These are phyloP conservation scores for Ciconia maguari DNA, from an alignment of 2,113 vertebrate genomes.

Conservation along the genomic window DNA sequence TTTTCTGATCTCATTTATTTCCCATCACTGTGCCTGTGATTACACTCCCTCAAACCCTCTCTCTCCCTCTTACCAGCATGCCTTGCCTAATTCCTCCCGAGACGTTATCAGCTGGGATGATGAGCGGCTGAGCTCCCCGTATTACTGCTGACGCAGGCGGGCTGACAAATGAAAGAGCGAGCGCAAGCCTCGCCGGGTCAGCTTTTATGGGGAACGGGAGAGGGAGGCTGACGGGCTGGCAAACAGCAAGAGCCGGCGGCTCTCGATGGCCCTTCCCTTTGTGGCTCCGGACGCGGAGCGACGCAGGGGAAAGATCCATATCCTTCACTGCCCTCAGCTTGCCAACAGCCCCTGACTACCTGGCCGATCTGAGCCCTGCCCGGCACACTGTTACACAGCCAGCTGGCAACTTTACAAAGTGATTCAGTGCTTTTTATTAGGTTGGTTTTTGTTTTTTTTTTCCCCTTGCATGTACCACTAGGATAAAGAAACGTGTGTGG, in stretches of 20 bases:
- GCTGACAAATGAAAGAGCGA: neutral
- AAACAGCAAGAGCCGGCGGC: neutral
- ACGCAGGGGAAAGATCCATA: neutral
- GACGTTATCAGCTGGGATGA: neutral
- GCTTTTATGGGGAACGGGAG: neutral
- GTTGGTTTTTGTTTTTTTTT: neutral
- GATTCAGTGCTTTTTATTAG: neutral
- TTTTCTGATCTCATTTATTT: constrained; percentile 3
- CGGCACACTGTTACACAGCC: neutral
- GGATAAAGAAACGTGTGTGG: rapidly evolving
- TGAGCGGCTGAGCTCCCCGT: constrained; percentile 7
- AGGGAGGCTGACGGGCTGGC: neutral
- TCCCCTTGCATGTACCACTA: neutral
- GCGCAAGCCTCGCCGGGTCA: neutral
- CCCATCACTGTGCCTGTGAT: neutral
- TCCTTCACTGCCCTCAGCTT: neutral
- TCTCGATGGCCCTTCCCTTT: neutral
- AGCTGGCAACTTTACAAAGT: neutral
- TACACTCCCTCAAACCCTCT: constrained; percentile 3
- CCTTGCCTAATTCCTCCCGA: constrained; percentile 46
- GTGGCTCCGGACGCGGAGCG: rapidly evolving
- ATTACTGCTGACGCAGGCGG: neutral
- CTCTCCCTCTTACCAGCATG: constrained; percentile 8
- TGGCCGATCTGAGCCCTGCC: neutral
- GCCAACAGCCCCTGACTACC: neutral